These are phyloP conservation scores for Bombus waltoni DNA, from an alignment of 1,140 invertebrate genomes.

Conservation along the genomic window DNA sequence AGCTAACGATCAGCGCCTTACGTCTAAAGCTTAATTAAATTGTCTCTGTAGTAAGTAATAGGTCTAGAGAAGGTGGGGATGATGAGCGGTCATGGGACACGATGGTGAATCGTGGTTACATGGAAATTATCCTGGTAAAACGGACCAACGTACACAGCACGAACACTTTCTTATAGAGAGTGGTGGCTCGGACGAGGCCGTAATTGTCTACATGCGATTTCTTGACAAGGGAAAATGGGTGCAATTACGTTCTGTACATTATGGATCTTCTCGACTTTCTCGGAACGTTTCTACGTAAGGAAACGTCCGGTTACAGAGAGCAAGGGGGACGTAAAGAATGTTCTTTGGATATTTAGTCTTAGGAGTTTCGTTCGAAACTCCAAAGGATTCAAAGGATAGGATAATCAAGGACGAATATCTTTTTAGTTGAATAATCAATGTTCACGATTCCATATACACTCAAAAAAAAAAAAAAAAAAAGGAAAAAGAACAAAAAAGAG, in stretches of 20 bases:
- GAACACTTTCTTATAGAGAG: not conserved
- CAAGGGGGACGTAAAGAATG: not conserved
- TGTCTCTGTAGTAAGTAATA: slow-evolving; percentile 13
- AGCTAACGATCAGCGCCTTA: slow-evolving; percentile 77
- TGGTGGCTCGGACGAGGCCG: not conserved
- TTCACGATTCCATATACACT: not conserved
- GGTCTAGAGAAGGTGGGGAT: not conserved
- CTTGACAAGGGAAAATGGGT: slow-evolving; percentile 7
- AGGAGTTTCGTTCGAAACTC: not conserved
- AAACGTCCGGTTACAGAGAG: not conserved
- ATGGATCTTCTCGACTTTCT: slow-evolving; percentile 16
- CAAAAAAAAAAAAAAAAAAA: not conserved
- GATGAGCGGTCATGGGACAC: slow-evolving; percentile 32
- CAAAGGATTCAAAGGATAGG: not conserved
- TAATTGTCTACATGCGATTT: slow-evolving; percentile 12
- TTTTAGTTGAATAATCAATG: not conserved
- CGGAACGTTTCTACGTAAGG: not conserved
- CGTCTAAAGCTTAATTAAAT: slow-evolving; percentile 74
- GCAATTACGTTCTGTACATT: slow-evolving; percentile 18
- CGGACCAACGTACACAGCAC: not conserved
- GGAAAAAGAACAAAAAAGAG: not conserved
- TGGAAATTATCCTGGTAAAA: slow-evolving; percentile 6
- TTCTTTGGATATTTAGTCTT: not conserved
- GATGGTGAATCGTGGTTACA: slow-evolving; percentile 28
- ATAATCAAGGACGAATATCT: not conserved